A percentile compares a stretch with the other conserved stretches of the same genome.
Evolutionary conservation across 2,888 invertebrate species (phyloP).

Genomic region (Lepidocyrtinus sp.): DNA sequence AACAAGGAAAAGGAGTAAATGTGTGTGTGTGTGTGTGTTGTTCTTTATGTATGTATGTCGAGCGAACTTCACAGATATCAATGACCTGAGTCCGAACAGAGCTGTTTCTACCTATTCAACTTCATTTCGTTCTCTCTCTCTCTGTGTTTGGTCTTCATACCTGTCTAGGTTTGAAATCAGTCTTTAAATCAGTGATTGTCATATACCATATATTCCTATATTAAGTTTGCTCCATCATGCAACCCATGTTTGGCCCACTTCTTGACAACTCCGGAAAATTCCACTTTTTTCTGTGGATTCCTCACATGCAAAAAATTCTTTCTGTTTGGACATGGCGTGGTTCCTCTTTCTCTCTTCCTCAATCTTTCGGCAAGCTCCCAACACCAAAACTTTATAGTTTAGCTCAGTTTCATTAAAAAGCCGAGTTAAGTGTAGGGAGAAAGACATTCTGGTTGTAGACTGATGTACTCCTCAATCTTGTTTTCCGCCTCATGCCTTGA

Average conservation of each 20-base stretch:
- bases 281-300: slow-evolving; percentile 31
- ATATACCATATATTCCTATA: not conserved
- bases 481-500: too few relatives aligned
- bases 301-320: not conserved
- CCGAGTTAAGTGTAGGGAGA: too few relatives aligned
- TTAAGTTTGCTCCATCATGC: not conserved
- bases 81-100: slow-evolving; percentile 49
- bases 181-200: too few relatives aligned
- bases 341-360: not conserved
- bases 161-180: not conserved
- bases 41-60: slow-evolving; percentile 36
- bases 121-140: not conserved
- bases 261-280: slow-evolving; percentile 51
- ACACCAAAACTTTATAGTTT: too few relatives aligned
- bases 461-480: too few relatives aligned
- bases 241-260: slow-evolving; percentile 48
- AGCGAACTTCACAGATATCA: slow-evolving; percentile 43
- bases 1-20: slow-evolving; percentile 47
- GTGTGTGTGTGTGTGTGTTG: slow-evolving; percentile 21
- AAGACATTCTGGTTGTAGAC: too few relatives aligned
- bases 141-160: not conserved
- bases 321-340: not conserved
- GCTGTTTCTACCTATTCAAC: slow-evolving; percentile 1
- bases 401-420: too few relatives aligned
- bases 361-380: too few relatives aligned